These are phyloP conservation scores for Pheosia tremula DNA, from an alignment of 2,888 invertebrate species.

Conservation along the genomic window DNA sequence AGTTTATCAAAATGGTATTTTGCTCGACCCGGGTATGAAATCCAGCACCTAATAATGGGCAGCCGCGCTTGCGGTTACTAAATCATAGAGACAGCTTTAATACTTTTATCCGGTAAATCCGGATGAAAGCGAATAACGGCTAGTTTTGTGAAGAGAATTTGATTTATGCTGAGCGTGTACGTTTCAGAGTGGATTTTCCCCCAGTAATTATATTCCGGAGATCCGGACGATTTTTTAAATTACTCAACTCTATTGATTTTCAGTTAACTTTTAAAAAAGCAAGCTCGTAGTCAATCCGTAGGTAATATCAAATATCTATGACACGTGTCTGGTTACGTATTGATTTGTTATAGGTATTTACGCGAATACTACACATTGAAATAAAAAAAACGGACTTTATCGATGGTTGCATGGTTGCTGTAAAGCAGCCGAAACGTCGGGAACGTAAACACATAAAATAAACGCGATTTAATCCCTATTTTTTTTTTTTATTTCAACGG, in stretches of 20 bases:
- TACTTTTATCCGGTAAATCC: slow-evolving; percentile 1
- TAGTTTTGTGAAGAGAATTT: slow-evolving; percentile 2
- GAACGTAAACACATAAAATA: no score
- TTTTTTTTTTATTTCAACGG: no score
- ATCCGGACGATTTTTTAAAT: not conserved
- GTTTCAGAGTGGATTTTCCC: not conserved
- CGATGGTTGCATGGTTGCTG: no score
- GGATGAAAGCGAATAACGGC: not conserved
- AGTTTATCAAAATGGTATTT: no score
- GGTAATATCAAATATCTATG: no score
- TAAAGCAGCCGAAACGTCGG: no score
- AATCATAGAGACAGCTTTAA: not conserved
- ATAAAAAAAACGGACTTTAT: no score
- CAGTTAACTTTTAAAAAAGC: not conserved
- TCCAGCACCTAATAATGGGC: not conserved
- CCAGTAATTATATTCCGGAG: not conserved
- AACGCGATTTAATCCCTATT: no score
- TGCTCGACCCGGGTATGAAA: not conserved
- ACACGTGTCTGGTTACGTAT: no score
- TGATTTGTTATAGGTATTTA: no score
- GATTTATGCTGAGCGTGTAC: not conserved
- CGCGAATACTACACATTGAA: no score
- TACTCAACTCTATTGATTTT: not conserved
- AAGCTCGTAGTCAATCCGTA: no score
- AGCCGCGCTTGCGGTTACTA: not conserved